Evolutionary conservation across 1,140 invertebrate genomes (phyloP).

Genomic region (Trachymyrmex septentrionalis): DNA sequence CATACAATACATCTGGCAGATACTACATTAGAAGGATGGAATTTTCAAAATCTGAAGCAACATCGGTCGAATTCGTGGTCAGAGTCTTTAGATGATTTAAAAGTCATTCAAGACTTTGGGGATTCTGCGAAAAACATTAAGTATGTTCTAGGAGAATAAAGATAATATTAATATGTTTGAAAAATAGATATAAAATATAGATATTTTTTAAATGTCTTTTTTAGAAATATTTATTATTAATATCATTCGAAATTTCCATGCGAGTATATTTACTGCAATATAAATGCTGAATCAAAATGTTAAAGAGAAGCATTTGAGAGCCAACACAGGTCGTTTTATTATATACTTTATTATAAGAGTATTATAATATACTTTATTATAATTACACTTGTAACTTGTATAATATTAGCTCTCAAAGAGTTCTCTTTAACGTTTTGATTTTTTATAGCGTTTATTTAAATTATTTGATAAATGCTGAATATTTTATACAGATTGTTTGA

Average conservation of each 20-base stretch:
- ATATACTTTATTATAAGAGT: no score
- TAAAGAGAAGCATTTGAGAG: no score
- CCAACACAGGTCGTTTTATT: no score
- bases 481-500: conserved; percentile 84
- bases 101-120: conserved; percentile 82
- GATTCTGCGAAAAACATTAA: conserved; percentile 80
- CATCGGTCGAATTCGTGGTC: conserved; percentile 96
- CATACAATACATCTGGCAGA: conserved; percentile 96
- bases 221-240: neutral
- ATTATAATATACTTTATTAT: no score
- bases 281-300: neutral
- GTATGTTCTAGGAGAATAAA: conserved; percentile 76
- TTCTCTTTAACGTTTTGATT: no score
- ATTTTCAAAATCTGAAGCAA: conserved; percentile 89
- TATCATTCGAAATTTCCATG: neutral
- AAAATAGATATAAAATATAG: conserved; percentile 22
- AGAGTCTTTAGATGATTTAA: conserved; percentile 92
- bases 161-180: neutral
- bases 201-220: neutral
- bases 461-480: neutral
- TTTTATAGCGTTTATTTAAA: no score
- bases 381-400: no score
- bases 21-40: conserved; percentile 92
- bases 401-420: no score
- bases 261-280: conserved; percentile 6